Evolutionary conservation across 1,140 invertebrate genomes (phyloP).

Genomic region (Colletes gigas): DNA sequence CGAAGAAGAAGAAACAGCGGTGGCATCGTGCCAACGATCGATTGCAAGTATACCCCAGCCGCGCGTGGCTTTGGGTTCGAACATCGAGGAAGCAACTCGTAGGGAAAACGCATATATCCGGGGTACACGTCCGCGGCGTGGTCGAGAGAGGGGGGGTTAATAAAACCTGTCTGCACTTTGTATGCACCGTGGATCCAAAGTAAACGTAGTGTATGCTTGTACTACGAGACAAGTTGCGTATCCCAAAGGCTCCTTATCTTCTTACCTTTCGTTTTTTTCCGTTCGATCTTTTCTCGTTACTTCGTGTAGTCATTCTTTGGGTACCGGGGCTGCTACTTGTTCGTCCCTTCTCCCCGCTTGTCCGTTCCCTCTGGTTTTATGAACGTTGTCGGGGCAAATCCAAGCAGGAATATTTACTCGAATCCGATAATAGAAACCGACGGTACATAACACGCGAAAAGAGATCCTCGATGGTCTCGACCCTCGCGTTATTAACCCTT

Average conservation of each 20-base stretch:
- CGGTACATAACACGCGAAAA: too few species aligned
- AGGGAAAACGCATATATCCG: constrained; percentile 56
- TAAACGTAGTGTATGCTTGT: constrained; percentile 42
- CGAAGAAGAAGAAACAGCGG: constrained; percentile 28
- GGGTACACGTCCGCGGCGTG: constrained; percentile 44
- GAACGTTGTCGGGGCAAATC: too few species aligned
- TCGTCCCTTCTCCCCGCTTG: neutral
- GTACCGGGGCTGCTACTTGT: neutral
- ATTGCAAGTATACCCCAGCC: constrained; percentile 54
- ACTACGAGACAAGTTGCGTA: constrained; percentile 33
- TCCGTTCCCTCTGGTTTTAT: too few species aligned
- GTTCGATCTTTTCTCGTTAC: neutral
- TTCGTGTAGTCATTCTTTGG: constrained; percentile 21
- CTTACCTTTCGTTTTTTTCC: neutral
- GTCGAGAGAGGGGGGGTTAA: constrained; percentile 56
- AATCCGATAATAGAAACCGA: too few species aligned
- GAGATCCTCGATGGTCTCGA: too few species aligned
- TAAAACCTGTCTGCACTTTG: constrained; percentile 58
- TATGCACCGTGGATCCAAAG: constrained; percentile 55
- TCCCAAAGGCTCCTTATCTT: constrained; percentile 9
- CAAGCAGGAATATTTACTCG: too few species aligned
- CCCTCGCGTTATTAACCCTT: too few species aligned
- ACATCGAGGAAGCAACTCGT: constrained; percentile 52
- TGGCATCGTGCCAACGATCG: constrained; percentile 66
- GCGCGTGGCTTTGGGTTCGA: constrained; percentile 50